Evolutionary conservation across 2,797 vertebrate species (phyloP), one percentile per base, ranked within the genome.

Genomic region (Nasua narica): DNA sequence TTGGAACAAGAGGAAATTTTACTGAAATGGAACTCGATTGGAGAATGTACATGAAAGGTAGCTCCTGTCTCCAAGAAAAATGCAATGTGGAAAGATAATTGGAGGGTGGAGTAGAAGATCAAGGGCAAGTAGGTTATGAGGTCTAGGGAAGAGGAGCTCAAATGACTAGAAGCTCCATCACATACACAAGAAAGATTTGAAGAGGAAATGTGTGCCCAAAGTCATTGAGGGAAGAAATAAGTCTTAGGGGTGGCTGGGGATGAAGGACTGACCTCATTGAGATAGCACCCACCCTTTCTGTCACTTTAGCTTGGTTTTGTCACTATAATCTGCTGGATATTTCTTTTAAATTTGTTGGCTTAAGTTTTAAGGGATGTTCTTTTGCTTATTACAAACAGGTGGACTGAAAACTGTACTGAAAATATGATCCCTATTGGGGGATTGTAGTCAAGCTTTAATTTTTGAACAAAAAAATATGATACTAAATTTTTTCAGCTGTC

Each of bases 381-480:
- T 90, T 87, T 82, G 54, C 3, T 88, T 86, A 54, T 76, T 76
- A 29, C 15, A 54, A 87, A 90, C 69, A 67, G 16, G 58, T 83
- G 13, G 12, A 78, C 79, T 91, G 11, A 60, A 56, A 78, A 46
- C 35, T 85, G 0, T 65, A 40, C 6, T 87, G 5, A 79, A 19
- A 92, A 50, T 25, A 60, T 60, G 54, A 83, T 58, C 11, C 32
- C 1, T 84, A 2, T 54, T 89, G 56, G 50, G 74, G 3, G 0
- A 62, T 93, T 94, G 79, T 89, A 65, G 15, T 91, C 81, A 43
- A 93, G 78, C 60, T 88, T 94, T 56, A 48, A 40, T 86, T 74
- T 93, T 86, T 84, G 21, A 8, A 37, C 9, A 77, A 72, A 84
- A 79, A 40, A 79, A 40, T 72, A 3, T 62, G 56, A 67, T 14